Evolutionary conservation across 2,113 vertebrate genomes (phyloP).

Genomic region (Sciurus niger): DNA sequence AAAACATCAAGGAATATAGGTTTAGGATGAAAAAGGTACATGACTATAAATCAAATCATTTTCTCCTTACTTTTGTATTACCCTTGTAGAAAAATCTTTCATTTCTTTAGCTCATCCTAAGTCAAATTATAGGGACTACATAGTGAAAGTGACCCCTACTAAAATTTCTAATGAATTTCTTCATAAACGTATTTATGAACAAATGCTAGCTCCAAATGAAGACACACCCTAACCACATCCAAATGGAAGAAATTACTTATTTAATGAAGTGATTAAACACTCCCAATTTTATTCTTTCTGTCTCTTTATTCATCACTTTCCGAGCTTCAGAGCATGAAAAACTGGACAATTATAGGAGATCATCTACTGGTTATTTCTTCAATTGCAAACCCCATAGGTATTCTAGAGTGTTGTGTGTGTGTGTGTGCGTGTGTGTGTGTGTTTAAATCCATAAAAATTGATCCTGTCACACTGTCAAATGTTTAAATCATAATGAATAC

Average conservation of each 20-base stretch:
- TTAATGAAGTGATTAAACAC: not conserved
- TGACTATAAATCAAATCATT: not conserved
- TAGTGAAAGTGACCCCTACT: conserved; percentile 14
- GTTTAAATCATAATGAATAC: not conserved
- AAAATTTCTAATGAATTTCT: conserved; percentile 1
- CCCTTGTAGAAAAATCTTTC: not conserved
- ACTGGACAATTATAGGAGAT: conserved; percentile 3
- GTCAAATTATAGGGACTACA: not conserved
- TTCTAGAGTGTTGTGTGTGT: not conserved
- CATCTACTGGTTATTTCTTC: not conserved
- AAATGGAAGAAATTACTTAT: not conserved
- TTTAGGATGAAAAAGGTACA: not conserved
- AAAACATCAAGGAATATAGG: not conserved
- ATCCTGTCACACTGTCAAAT: not conserved
- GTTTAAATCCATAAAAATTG: not conserved
- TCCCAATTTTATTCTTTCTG: not conserved
- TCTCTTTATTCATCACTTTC: conserved; percentile 30
- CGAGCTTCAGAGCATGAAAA: conserved; percentile 9
- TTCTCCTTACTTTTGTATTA: not conserved
- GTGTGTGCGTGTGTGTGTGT: not conserved
- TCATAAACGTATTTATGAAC: not conserved
- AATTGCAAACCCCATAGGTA: not conserved
- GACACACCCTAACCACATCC: not conserved
- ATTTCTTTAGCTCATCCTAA: conserved; percentile 23
- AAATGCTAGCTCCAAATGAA: not conserved